Evolutionary conservation across 2,113 vertebrate genomes (phyloP), one percentile per base, ranked within the genome.

Genomic region (Chaenocephalus aceratus): DNA sequence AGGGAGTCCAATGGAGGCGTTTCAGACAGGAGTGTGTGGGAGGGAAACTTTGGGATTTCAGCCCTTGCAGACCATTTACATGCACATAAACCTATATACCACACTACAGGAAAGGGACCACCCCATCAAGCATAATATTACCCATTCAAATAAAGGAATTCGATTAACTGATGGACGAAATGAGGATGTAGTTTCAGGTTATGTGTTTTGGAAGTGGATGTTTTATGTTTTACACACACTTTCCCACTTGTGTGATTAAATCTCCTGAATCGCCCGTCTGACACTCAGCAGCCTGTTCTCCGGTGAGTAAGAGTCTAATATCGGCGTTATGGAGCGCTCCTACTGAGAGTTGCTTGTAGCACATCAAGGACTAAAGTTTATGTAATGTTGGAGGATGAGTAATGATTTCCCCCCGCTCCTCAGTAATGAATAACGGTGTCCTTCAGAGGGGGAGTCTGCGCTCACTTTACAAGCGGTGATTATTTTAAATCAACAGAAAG

Each of bases 401-500:
- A 87, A 88, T 83, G 78, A 56, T 63, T 84, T 54, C 76, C 73
- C 79, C 63, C 36, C 11, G 78, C 80, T 83, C 61, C 77, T 56
- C 69, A 41, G 76, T 79, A 76, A 83, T 83, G 87, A 89, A 88
- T 88, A 88, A 89, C 66, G 48, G 68, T 14, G 80, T 88, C 86
- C 75, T 83, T 86, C 77, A 70, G 79, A 63, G 68, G 86, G 84
- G 72, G 84, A 7, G 36, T 8, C 36, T 80, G 72, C 5, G 41
- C 71, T 82, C 51, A 26, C 85, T 74, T 73, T 80, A 80, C 83
- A 83, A 82, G 76, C 63, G 26, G 71, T 54, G 78, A 87, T 87
- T 84, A 83, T 87, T 88, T 76, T 64, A 83, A 85, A 89, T 85
- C 86, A 88, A 77, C 79, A 75, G 67, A 65, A 75, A 85, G 69